Conservation (phyloP, 2,888 invertebrate genomes). For the Eretmocerus hayati region DNA sequence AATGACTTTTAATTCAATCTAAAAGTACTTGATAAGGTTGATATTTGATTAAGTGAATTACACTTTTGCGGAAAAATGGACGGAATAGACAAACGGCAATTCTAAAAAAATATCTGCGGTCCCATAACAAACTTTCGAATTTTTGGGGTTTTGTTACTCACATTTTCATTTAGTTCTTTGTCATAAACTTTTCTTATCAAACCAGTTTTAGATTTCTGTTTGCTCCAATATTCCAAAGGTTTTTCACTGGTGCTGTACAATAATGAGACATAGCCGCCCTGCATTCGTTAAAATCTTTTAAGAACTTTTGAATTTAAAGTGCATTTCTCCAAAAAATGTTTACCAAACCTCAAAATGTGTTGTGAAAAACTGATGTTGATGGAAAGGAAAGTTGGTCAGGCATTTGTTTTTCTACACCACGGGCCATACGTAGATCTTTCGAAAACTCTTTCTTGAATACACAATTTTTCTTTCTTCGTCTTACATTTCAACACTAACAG, state of each 20-base stretch:
- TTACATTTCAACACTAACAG: background rate
- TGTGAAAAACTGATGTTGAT: too few relatives aligned
- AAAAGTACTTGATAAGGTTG: too few relatives aligned
- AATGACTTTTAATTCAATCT: background rate
- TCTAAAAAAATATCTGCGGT: too few relatives aligned
- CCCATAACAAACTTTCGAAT: background rate
- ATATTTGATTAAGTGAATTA: too few relatives aligned
- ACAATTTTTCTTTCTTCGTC: too few relatives aligned
- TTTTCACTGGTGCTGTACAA: slow-evolving; percentile 78
- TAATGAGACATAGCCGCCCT: slow-evolving; percentile 71
- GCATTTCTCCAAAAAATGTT: background rate
- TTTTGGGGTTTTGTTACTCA: slow-evolving; percentile 15
- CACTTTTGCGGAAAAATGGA: too few relatives aligned
- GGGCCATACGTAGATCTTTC: too few relatives aligned
- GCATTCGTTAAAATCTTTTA: slow-evolving; percentile 24
- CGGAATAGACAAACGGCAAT: too few relatives aligned
- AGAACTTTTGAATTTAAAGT: slow-evolving; percentile 19
- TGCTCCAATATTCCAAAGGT: slow-evolving; percentile 80
- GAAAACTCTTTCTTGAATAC: too few relatives aligned
- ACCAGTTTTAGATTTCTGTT: slow-evolving; percentile 48
- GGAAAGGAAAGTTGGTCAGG: too few relatives aligned
- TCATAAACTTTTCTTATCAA: slow-evolving; percentile 28
- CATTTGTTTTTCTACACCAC: too few relatives aligned
- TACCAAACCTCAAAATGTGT: background rate
- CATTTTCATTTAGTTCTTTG: slow-evolving; percentile 33